Percentiles rank a stretch among this genome's conserved stretches.
phyloP scores from a whole-genome alignment of 2,113 vertebrate species.

The Boulengeromyrus knoepffleri region DNA sequence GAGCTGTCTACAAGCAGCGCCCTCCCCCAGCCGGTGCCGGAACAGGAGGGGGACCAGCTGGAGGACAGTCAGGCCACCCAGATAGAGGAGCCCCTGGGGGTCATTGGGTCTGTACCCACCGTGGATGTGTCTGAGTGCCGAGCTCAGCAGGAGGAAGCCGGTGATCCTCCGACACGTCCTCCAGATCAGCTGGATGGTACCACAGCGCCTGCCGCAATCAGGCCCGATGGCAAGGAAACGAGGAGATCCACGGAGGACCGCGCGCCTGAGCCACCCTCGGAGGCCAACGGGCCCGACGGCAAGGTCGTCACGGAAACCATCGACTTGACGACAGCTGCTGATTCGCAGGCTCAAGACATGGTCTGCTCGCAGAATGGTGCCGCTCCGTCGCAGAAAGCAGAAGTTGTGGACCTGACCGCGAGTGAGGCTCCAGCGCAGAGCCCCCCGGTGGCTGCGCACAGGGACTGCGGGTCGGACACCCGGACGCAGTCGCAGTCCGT shows the following conservation, averaged over 20 bases:
- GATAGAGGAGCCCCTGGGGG: constrained; percentile 52
- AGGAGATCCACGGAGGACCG: not conserved
- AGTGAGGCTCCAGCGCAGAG: constrained; percentile 32
- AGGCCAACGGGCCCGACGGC: not conserved
- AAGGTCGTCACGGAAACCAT: constrained; percentile 30
- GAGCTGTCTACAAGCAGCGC: constrained; percentile 59
- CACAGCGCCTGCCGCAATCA: not conserved
- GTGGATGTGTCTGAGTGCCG: constrained; percentile 16
- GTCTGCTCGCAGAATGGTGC: not conserved
- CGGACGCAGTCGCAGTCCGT: constrained; percentile 33
- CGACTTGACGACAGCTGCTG: constrained; percentile 2
- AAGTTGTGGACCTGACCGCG: constrained; percentile 19
- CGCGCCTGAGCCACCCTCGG: not conserved
- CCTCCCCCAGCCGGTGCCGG: constrained; percentile 29
- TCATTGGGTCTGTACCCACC: constrained; percentile 14
- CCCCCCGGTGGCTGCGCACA: not conserved
- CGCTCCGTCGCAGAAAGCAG: constrained; percentile 24
- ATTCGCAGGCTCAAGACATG: constrained; percentile 1
- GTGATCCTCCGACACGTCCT: constrained; percentile 6
- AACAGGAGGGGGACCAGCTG: constrained; percentile 27
- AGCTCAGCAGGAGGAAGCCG: constrained; percentile 18
- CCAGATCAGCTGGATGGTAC: constrained; percentile 23
- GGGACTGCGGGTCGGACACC: constrained; percentile 19
- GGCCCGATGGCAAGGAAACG: not conserved
- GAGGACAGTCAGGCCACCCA: constrained; percentile 70